Percentiles rank a stretch among this genome's conserved stretches.
These are phyloP conservation scores for Scartelaos histophorus DNA, from an alignment of 2,113 vertebrate species.

Conservation along the genomic window DNA sequence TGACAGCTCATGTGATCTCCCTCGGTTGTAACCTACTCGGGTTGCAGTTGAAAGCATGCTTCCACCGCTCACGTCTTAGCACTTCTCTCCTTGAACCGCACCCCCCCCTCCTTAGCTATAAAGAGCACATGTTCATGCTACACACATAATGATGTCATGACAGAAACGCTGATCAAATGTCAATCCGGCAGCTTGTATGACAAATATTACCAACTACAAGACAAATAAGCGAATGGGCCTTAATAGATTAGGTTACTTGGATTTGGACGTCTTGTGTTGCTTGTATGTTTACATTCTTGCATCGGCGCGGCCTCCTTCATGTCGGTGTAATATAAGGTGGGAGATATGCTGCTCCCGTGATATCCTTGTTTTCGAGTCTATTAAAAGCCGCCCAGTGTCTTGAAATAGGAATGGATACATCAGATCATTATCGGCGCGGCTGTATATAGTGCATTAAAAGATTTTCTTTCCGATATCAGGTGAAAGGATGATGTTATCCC, in stretches of 20 bases:
- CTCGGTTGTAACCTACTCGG: conserved; percentile 63
- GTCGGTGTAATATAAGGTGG: conserved; percentile 11
- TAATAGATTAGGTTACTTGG: background rate
- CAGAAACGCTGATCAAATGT: conserved; percentile 30
- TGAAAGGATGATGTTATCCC: conserved; percentile 49
- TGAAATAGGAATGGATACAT: conserved; percentile 49
- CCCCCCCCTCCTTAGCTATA: background rate
- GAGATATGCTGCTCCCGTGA: conserved; percentile 20
- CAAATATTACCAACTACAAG: conserved; percentile 9
- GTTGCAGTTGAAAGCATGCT: conserved; percentile 63
- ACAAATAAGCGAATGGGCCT: conserved; percentile 4
- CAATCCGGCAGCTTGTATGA: background rate
- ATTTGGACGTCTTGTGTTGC: background rate
- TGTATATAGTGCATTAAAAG: conserved; percentile 52
- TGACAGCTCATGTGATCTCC: conserved; percentile 49
- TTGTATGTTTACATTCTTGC: background rate
- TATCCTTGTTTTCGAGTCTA: conserved; percentile 31
- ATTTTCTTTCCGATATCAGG: conserved; percentile 62
- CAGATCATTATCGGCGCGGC: conserved; percentile 51
- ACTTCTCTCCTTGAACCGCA: conserved; percentile 51
- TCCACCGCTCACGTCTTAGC: conserved; percentile 45
- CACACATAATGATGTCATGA: conserved; percentile 50
- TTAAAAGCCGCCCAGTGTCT: conserved; percentile 40
- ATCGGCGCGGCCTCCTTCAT: background rate
- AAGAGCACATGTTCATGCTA: conserved; percentile 25